Base-by-base conservation (phyloP, 1,140 invertebrate species). In the Alviniconcha marisindica region DNA sequence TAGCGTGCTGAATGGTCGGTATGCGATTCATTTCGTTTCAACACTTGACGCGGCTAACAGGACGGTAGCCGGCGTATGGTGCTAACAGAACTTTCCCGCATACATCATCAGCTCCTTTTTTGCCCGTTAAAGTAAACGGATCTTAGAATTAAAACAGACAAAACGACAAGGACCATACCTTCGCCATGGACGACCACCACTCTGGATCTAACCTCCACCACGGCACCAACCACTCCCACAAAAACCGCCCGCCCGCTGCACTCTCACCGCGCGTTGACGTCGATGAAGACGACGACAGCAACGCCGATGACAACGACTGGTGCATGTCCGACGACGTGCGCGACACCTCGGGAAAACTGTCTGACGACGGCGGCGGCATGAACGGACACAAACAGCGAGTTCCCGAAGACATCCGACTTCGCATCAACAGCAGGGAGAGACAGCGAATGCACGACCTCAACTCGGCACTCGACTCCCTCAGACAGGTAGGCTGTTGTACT, bases 391-490 rank as follows among this genome's bases (percentile, higher is more conserved):
- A 76, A 66, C 87, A 86, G 33, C 38, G 80, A 15, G 88, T 89
- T 5, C 86, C 90, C 10, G 90, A 91, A 51, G 90, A 89, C n/a
- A 54, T 90, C 15, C 83, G 90, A 36, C 83, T 91, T 31, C 84
- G 87, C 56, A 89, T 91, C 31, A 93, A 93, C 83, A 88, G 89
- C 21, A 78, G 93, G 38, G 93, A 93, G 83, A 81, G 93, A 73
- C 84, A 93, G 77, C 74, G 93, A 33, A 93, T 93, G 93, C 93
- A 93, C 80, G 92, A 93, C 79, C 77, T 93, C 33, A 93, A 93
- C 74, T 86, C 90, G 14, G 93, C 93, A 4, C 82, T 93, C 31
- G 92, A 93, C 82, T 89, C 89, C 73, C 85, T 93, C 1, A 79
- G 93, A 74, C 88, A 92, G 77, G 91, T 92, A 42, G 89, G 83